A percentile compares a stretch with the other conserved stretches of the same genome.
Evolutionary conservation across 2,797 vertebrate genomes (phyloP).

Genomic region (Liparis tanakae): DNA sequence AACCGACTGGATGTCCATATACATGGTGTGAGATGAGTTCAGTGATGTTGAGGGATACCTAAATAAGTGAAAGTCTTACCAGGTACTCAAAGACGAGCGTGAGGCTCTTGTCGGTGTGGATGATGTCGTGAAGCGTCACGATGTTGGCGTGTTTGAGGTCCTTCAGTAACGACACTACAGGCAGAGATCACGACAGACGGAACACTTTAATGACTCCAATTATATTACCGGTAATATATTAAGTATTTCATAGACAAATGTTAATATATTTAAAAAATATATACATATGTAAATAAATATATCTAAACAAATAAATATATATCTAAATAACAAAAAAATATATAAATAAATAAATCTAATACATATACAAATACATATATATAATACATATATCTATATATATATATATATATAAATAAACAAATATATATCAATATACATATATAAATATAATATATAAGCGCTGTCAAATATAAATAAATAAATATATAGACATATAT

Average conservation of each 20-base stretch:
- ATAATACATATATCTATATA: too few species aligned
- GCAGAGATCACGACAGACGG: constrained; percentile 49
- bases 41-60: background rate
- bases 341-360: too few species aligned
- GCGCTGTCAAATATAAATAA: too few species aligned
- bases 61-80: constrained; percentile 80
- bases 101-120: constrained; percentile 98
- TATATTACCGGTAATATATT: too few species aligned
- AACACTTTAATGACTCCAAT: background rate
- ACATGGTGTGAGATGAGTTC: background rate
- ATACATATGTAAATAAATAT: background rate
- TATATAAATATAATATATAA: too few species aligned
- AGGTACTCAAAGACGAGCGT: constrained; percentile 98
- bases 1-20: background rate
- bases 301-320: too few species aligned
- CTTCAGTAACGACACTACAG: constrained; percentile 95
- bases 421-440: too few species aligned
- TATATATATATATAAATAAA: too few species aligned
- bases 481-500: too few species aligned
- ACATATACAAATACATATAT: too few species aligned
- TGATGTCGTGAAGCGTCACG: constrained; percentile 97
- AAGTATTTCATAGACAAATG: background rate
- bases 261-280: background rate
- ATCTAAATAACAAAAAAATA: too few species aligned
- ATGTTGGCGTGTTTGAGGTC: constrained; percentile 99